phyloP scores from a whole-genome alignment of 1,140 invertebrate genomes.

The Trichoplusia ni region DNA sequence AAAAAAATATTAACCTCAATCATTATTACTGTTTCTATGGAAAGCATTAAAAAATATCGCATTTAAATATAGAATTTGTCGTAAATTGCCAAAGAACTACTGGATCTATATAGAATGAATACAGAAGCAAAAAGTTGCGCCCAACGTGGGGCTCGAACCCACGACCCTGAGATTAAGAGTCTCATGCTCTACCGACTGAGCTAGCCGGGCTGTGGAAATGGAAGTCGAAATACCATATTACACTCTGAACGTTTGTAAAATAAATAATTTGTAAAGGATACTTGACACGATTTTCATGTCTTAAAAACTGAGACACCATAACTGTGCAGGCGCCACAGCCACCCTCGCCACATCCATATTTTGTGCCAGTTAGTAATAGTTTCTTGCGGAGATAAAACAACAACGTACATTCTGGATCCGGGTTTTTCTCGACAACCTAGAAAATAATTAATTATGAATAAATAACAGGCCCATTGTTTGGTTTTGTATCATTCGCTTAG shows the following conservation, averaged over 20 bases:
- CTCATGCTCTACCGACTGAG: constrained; percentile 21
- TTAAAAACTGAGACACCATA: constrained; percentile 91
- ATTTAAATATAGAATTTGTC: too few relatives aligned
- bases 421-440: constrained; percentile 86
- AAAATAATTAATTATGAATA: constrained; percentile 40
- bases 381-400: constrained; percentile 91
- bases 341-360: constrained; percentile 95
- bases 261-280: constrained; percentile 86
- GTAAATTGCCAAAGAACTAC: too few relatives aligned
- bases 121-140: neutral
- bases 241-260: neutral
- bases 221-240: neutral
- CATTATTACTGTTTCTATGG: too few relatives aligned
- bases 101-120: too few relatives aligned
- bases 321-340: constrained; percentile 97
- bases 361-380: constrained; percentile 91
- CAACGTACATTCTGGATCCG: constrained; percentile 93
- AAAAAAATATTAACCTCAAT: too few relatives aligned
- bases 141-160: constrained; percentile 14
- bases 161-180: constrained; percentile 14
- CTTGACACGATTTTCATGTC: constrained; percentile 82
- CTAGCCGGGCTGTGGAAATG: neutral
- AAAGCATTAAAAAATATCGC: too few relatives aligned
- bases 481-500: too few relatives aligned
- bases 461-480: neutral